Evolutionary conservation across 2,113 vertebrate species (phyloP).

Genomic region (Nymphicus hollandicus): DNA sequence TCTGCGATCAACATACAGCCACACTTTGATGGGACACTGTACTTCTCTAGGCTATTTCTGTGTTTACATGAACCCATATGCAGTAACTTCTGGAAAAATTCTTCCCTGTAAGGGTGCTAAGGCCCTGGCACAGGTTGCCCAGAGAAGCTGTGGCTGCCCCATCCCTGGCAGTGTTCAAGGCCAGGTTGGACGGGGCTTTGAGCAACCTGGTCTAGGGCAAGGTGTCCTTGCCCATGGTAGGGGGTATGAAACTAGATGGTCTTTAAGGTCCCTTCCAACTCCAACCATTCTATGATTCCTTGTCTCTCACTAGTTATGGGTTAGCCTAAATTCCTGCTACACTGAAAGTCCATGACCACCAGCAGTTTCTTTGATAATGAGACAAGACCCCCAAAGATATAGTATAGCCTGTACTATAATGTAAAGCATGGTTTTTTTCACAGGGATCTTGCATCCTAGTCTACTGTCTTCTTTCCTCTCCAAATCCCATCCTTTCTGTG

Average conservation of each 20-base stretch:
- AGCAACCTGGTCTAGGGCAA: neutral
- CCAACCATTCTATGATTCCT: neutral
- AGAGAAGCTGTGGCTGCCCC: neutral
- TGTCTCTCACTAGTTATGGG: accelerated
- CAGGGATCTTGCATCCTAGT: neutral
- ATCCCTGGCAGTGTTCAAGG: neutral
- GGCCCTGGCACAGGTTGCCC: neutral
- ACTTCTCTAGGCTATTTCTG: neutral
- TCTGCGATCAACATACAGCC: accelerated
- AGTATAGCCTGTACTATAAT: neutral
- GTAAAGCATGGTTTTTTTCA: neutral
- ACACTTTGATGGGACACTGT: accelerated
- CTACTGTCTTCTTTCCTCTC: neutral
- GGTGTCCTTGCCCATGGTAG: neutral
- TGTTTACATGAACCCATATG: accelerated
- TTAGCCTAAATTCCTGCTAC: neutral
- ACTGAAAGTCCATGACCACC: neutral
- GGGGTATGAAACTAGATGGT: neutral
- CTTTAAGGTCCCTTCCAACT: neutral
- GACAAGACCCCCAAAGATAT: neutral
- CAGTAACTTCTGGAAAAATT: neutral
- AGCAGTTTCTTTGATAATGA: neutral
- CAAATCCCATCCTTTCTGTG: neutral
- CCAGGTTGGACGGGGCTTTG: neutral
- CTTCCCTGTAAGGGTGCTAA: neutral